Evolutionary conservation across 53 echinoderm and acorn worm species (phyloP).

Genomic region (Luidia sarsii): DNA sequence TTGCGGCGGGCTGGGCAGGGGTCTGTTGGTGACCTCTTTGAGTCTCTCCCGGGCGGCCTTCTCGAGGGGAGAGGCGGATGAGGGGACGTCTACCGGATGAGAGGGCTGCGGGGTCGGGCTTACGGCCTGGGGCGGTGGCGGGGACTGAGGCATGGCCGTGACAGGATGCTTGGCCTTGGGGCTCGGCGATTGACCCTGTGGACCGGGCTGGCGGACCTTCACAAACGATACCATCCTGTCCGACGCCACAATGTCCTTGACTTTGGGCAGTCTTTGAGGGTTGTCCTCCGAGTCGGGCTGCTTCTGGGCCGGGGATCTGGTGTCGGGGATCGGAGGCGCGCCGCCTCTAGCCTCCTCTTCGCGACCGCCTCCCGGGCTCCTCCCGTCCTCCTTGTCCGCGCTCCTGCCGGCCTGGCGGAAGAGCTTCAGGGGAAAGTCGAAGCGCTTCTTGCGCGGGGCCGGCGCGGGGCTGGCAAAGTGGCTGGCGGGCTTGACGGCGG

Average conservation of each 20-base stretch:
- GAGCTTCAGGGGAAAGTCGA: conserved; percentile 39
- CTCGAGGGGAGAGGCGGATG: not conserved
- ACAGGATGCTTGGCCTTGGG: not conserved
- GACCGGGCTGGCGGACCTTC: not conserved
- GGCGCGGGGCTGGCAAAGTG: conserved; percentile 3
- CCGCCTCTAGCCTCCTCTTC: not conserved
- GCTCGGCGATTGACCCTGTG: not conserved
- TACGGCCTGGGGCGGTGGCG: not conserved
- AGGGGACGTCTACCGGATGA: not conserved
- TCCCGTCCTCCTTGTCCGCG: conserved; percentile 4
- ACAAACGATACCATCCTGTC: conserved; percentile 48
- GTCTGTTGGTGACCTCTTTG: conserved; percentile 27
- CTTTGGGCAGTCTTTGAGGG: not conserved
- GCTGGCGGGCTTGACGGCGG: conserved; percentile 50
- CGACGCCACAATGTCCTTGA: conserved; percentile 40
- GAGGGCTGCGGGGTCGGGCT: conserved; percentile 1
- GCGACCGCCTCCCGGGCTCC: not conserved
- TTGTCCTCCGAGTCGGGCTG: conserved; percentile 19
- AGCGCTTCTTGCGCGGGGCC: not conserved
- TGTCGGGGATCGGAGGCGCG: conserved; percentile 4
- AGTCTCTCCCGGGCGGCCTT: conserved; percentile 17
- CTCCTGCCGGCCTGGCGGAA: conserved; percentile 41
- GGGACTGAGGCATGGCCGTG: not conserved
- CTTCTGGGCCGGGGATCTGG: not conserved
- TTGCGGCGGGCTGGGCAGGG: conserved; percentile 25